Evolutionary conservation across 2,888 invertebrate genomes (phyloP), one percentile per base, ranked within the genome.

Genomic region (Chrysolina haemoptera): DNA sequence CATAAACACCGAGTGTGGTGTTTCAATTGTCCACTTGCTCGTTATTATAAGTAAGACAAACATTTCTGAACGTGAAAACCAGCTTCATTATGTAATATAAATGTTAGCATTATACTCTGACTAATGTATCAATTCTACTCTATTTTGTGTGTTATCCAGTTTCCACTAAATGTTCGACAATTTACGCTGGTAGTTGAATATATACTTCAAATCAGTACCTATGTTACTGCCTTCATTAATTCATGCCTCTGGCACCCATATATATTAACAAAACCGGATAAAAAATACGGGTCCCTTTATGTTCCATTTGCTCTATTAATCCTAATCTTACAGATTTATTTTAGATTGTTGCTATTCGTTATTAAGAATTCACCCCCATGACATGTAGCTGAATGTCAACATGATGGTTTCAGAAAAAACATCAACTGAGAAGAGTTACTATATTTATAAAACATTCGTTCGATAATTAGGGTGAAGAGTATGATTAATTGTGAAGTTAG

Each of bases 281-380:
- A 40, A 66, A 66, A 43, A 50, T 59, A 59, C 59, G 59, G 59
- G 59, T n/a, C 27, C 59, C 59, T 59, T 59, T 14, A 59, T 59
- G 59, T 59, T 59, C 2, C 59, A 27, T 59, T 59, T 16, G 35
- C 27, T 59, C n/a, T 59, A 59, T 59, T 59, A 59, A 50, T 50
- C 50, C 50, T 50, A 50, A 59, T 59, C 59, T 59, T n/a, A 59
- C 35, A 59, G 59, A 59, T 59, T 59, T 27, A 59, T 59, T 59
- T 59, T 35, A 59, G 35, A 59, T 59, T 59, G n/a, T 59, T 59
- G 59, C 14, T 35, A 59, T 59, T 59, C 59, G 59, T 59, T 27
- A 27, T 27, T 50, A n/a, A 16, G 18, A 50, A 14, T 59, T 35
- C n/a, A 59, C 59, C 59, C 59, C 59, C 35, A 59, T 59, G n/a